Percentiles rank a stretch among this genome's conserved stretches.
Conservation (phyloP, 2,797 vertebrate genomes). For the Threskiornis aethiopicus region DNA sequence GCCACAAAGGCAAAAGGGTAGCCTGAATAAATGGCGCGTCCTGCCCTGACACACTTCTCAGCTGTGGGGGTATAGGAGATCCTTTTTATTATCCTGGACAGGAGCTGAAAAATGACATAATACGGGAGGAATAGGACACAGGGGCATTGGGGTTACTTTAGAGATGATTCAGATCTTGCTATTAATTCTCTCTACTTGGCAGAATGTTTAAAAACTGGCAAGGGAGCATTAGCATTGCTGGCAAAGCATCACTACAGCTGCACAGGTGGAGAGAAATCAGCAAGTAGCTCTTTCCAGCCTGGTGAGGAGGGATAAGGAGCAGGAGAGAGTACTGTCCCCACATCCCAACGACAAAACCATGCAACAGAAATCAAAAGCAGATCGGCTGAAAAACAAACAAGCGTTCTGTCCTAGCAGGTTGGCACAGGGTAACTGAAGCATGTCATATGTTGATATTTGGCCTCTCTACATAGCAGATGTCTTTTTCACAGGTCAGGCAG, state of each 20-base stretch:
- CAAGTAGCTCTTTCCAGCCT: neutral
- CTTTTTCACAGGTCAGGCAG: conserved; percentile 53
- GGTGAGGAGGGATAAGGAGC: neutral
- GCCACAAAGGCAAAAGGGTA: neutral
- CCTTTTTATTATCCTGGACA: conserved; percentile 20
- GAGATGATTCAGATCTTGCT: conserved; percentile 53
- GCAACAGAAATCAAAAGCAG: neutral
- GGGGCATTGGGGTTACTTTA: conserved; percentile 32
- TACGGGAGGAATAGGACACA: conserved; percentile 25
- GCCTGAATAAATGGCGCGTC: neutral
- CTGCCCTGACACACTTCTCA: neutral
- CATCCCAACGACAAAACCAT: neutral
- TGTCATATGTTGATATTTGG: neutral
- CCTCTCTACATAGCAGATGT: conserved; percentile 41
- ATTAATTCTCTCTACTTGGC: conserved; percentile 61
- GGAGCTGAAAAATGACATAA: conserved; percentile 44
- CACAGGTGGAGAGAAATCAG: conserved; percentile 5
- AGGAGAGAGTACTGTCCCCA: neutral
- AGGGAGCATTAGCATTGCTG: conserved; percentile 19
- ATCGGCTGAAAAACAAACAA: neutral
- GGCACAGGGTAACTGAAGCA: neutral
- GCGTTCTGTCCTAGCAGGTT: neutral
- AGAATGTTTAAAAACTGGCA: conserved; percentile 51
- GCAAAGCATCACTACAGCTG: conserved; percentile 12
- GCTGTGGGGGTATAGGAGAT: neutral